phyloP scores from a whole-genome alignment of 2,888 invertebrate species.

The Tetheella fluctuosa region DNA sequence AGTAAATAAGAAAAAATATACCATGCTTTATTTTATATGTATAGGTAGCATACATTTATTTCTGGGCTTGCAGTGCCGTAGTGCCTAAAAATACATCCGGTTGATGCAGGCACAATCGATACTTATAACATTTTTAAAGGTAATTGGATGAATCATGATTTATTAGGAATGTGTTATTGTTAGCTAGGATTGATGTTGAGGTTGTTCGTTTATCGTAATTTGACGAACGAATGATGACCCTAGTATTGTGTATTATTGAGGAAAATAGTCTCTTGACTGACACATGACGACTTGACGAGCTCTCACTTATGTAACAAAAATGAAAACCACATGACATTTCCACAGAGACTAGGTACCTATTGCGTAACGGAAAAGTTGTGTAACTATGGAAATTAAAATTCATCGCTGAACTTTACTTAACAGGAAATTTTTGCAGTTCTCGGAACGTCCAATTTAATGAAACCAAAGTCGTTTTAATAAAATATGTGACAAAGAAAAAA shows the following conservation, averaged over 20 bases:
- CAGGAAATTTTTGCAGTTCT: conserved; percentile 56
- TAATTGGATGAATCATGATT: no score
- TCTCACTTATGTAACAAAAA: conserved; percentile 51
- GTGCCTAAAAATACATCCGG: no score
- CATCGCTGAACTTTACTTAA: conserved; percentile 37
- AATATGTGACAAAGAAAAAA: conserved; percentile 43
- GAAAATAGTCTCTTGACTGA: conserved; percentile 33
- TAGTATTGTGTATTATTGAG: not conserved
- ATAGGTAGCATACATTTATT: no score
- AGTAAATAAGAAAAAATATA: not conserved
- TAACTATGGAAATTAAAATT: conserved; percentile 43
- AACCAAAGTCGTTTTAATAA: conserved; percentile 47
- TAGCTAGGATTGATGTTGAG: no score
- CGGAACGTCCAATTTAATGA: conserved; percentile 50
- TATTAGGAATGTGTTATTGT: no score
- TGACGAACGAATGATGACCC: not conserved
- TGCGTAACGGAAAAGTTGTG: conserved; percentile 55
- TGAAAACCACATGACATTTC: conserved; percentile 54
- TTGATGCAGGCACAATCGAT: no score
- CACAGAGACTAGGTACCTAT: conserved; percentile 30
- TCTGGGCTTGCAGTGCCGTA: no score
- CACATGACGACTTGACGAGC: conserved; percentile 23
- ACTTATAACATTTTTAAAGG: no score
- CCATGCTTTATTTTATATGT: no score
- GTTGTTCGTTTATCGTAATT: no score